phyloP scores from a whole-genome alignment of 2,797 vertebrate species.

The Hypotaenidia philippensis region DNA sequence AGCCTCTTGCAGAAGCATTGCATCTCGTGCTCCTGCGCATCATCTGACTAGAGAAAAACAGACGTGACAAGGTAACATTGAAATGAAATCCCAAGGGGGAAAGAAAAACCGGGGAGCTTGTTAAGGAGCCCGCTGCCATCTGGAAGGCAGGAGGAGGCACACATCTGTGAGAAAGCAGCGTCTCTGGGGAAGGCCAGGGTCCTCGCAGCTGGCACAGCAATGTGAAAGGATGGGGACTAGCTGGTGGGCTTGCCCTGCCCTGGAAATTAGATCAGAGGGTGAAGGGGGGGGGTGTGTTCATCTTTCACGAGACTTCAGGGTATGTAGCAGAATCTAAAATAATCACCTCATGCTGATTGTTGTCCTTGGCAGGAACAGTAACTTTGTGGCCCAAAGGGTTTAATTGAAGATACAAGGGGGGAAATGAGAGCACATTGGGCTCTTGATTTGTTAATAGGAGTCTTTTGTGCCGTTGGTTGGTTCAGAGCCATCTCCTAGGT shows the following conservation, averaged over 20 bases:
- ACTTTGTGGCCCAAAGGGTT: conserved; percentile 53
- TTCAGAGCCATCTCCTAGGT: conserved; percentile 52
- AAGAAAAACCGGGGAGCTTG: conserved; percentile 37
- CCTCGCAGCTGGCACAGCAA: background rate
- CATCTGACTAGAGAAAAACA: conserved; percentile 39
- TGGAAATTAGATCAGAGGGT: background rate
- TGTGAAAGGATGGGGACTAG: background rate
- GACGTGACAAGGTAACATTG: conserved; percentile 38
- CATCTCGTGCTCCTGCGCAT: background rate
- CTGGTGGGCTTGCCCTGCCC: background rate
- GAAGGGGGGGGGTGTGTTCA: background rate
- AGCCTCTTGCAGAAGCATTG: background rate
- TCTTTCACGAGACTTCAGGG: background rate
- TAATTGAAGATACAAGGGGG: conserved; percentile 21
- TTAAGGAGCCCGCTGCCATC: conserved; percentile 60
- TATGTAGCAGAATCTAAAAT: conserved; percentile 41
- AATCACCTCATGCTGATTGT: conserved; percentile 25
- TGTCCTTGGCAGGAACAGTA: conserved; percentile 43
- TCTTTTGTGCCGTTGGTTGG: conserved; percentile 50
- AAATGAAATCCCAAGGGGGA: conserved; percentile 31
- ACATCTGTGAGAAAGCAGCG: conserved; percentile 19
- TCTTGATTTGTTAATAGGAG: conserved; percentile 58
- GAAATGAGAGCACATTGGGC: conserved; percentile 36
- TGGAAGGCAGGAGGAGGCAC: conserved; percentile 39
- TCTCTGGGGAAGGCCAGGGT: conserved; percentile 26